Evolutionary conservation across 2,113 vertebrate species (phyloP).

Genomic region (Narcine bancroftii): DNA sequence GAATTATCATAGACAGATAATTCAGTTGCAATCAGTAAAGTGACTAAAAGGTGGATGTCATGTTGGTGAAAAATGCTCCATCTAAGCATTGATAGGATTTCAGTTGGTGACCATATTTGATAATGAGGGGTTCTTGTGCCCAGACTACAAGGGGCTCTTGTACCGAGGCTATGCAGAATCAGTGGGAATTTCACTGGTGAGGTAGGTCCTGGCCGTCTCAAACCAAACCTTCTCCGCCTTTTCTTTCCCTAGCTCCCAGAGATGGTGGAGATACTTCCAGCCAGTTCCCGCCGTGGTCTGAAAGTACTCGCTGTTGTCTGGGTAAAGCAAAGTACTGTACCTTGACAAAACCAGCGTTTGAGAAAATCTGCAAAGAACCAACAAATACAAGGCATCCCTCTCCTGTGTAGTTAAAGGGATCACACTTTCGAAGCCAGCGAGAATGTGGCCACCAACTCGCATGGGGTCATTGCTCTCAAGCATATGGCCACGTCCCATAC

Average conservation of each 20-base stretch:
- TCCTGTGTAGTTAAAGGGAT: conserved; percentile 64
- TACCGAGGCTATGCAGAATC: neutral
- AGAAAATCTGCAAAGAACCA: conserved; percentile 73
- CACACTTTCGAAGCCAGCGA: conserved; percentile 80
- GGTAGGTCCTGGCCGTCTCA: conserved; percentile 43
- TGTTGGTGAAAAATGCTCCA: no score
- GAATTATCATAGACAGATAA: neutral
- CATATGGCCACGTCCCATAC: conserved; percentile 77
- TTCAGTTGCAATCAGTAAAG: neutral
- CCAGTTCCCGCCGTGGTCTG: conserved; percentile 64
- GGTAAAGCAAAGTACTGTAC: conserved; percentile 56
- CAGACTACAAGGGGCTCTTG: neutral
- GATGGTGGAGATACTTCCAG: conserved; percentile 48
- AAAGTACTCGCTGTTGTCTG: conserved; percentile 78
- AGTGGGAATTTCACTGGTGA: neutral
- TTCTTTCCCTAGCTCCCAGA: conserved; percentile 66
- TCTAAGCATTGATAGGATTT: neutral
- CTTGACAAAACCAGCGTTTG: conserved; percentile 71
- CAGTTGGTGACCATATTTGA: neutral
- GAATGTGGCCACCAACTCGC: conserved; percentile 64
- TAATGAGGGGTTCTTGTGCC: neutral
- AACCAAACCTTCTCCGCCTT: conserved; percentile 71
- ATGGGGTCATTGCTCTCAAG: conserved; percentile 64
- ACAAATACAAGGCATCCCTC: conserved; percentile 59
- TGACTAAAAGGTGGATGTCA: neutral